These are phyloP conservation scores for Buceros bicornis DNA, from an alignment of 2,797 vertebrate genomes.

Conservation along the genomic window DNA sequence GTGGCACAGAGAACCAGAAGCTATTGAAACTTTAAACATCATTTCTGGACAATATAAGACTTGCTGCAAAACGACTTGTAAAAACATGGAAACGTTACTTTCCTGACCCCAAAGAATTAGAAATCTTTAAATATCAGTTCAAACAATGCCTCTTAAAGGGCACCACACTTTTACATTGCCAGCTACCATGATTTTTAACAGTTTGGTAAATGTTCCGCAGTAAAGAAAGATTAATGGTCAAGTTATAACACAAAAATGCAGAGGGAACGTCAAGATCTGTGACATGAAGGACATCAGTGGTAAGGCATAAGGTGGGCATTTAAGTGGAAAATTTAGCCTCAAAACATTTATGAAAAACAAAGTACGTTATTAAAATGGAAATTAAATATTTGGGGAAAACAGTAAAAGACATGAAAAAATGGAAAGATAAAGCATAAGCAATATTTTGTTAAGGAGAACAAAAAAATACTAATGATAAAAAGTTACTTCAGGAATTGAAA, in stretches of 20 bases:
- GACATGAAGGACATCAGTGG: neutral
- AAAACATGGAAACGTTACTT: constrained; percentile 80
- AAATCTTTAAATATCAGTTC: constrained; percentile 74
- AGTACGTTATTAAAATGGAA: neutral
- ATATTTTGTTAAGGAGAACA: neutral
- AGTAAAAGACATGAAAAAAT: neutral
- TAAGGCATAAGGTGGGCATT: neutral
- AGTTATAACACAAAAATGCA: constrained; percentile 41
- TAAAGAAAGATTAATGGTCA: constrained; percentile 70
- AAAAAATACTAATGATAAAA: neutral
- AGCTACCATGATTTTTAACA: constrained; percentile 67
- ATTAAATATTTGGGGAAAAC: neutral
- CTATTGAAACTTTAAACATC: constrained; percentile 84
- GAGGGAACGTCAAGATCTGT: neutral
- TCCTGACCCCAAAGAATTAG: constrained; percentile 75
- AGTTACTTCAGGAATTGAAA: neutral
- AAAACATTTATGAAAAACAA: neutral
- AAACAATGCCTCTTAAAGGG: constrained; percentile 76
- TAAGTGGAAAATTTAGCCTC: constrained; percentile 1
- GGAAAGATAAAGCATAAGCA: neutral
- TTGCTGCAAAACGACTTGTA: constrained; percentile 79
- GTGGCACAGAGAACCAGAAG: constrained; percentile 87
- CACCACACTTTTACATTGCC: constrained; percentile 60
- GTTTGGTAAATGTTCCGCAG: constrained; percentile 46
- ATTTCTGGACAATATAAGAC: constrained; percentile 87